Percentiles rank a stretch among this genome's conserved stretches.
Conservation (phyloP, 2,797 vertebrate genomes). For the Pteronotus mesoamericanus region DNA sequence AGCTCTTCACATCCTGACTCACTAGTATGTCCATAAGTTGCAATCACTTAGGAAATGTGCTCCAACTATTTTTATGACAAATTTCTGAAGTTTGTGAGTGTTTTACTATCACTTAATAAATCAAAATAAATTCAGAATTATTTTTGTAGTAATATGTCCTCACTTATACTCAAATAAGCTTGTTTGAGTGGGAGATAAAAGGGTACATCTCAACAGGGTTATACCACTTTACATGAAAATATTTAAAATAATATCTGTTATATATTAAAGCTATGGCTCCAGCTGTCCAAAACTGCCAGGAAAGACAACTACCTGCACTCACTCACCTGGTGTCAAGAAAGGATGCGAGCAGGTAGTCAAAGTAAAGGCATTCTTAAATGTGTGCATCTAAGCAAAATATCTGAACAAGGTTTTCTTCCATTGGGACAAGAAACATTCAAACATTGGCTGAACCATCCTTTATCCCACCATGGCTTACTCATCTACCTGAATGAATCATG, state of each 20-base stretch:
- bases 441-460: neutral
- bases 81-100: neutral
- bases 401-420: neutral
- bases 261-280: neutral
- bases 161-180: neutral
- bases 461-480: neutral
- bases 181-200: neutral
- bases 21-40: neutral
- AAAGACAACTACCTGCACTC: neutral
- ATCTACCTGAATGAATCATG: neutral
- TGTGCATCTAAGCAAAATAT: neutral
- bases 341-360: neutral
- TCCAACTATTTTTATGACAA: neutral
- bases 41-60: neutral
- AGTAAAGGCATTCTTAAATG: neutral
- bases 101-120: neutral
- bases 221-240: neutral
- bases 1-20: neutral
- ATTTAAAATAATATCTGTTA: neutral
- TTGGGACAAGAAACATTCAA: neutral
- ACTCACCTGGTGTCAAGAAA: neutral
- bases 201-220: fast-evolving
- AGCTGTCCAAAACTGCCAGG: neutral
- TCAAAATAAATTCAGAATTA: neutral
- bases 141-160: neutral